These are phyloP conservation scores for Ptychobarbus kaznakovi DNA, from an alignment of 2,797 vertebrate species.

Conservation along the genomic window DNA sequence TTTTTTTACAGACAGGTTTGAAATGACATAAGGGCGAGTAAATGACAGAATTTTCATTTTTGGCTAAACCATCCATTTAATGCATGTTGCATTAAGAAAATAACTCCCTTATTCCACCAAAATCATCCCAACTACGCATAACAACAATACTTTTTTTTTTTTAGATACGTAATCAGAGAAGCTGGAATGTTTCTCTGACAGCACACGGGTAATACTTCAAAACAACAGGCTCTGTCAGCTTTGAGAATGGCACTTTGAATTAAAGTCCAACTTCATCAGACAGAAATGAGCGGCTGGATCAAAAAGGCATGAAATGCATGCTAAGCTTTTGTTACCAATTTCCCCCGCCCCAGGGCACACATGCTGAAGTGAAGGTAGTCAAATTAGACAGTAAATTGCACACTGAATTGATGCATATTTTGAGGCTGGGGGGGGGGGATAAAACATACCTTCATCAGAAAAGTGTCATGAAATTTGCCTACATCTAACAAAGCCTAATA, in stretches of 20 bases:
- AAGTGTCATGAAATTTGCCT: constrained; percentile 1
- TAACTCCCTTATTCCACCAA: not conserved
- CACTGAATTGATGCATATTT: constrained; percentile 67
- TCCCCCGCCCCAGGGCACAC: constrained; percentile 61
- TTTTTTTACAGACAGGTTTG: not conserved
- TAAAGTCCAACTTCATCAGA: constrained; percentile 65
- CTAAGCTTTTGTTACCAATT: constrained; percentile 68
- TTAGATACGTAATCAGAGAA: constrained; percentile 28
- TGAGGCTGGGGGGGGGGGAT: constrained; percentile 34
- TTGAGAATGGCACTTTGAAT: constrained; percentile 62
- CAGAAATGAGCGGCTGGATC: constrained; percentile 65
- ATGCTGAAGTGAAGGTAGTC: constrained; percentile 66
- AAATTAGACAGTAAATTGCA: constrained; percentile 73
- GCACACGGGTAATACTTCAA: constrained; percentile 59
- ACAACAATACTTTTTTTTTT: not conserved
- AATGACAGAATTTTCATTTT: not conserved
- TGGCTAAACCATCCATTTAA: constrained; percentile 3
- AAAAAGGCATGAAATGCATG: constrained; percentile 65
- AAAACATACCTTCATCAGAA: constrained; percentile 14
- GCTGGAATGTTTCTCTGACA: constrained; percentile 47
- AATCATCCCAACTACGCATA: not conserved
- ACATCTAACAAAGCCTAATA: constrained; percentile 6
- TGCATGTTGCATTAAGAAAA: constrained; percentile 5
- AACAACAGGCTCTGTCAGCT: constrained; percentile 54
- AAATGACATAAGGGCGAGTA: not conserved